Evolutionary conservation across 2,888 invertebrate genomes (phyloP), one percentile per base, ranked within the genome.

Genomic region (Conops quadrifasciatus): DNA sequence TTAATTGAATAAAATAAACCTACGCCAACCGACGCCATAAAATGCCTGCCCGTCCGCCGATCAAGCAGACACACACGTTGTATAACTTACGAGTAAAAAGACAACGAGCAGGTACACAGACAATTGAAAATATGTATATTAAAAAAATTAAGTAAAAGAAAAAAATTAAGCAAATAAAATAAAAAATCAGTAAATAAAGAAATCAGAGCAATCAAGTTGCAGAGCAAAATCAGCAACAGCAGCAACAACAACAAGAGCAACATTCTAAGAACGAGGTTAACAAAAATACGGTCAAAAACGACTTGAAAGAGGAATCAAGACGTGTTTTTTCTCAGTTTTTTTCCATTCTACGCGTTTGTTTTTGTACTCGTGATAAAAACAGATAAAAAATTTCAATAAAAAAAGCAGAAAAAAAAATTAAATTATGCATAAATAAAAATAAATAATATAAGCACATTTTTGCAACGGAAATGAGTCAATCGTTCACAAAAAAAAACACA

Each of bases 201-300:
- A 26, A 63, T 63, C 45, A 11, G 47, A 49, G 26, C 16, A 24
- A 3, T 19, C 19, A 62, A 36, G 36, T 36, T 36, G 36, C 36
- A 36, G 5, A 63, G 43, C 15, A 63, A 28, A 60, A 30, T 16
- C 43, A 36, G 36, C 28, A 1, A 30, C 30, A 15, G 9, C 24
- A 59, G n/a, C 30, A 59, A 9, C 59, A 28, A 59, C 36, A 60
- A 60, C 60, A 60, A 60, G 30, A 43, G 36, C 36, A 36, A 36
- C 36, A 36, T 36, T 36, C 36, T 47, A 63, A 45, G 11, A 63
- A 63, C 45, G 24, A 63, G 19, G 45, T 19, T 36, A 43, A 56
- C 15, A 43, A 21, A 56, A 66, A 66, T 66, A 56, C 66, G 66
- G 66, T 66, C 66, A 66, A 66, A 66, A 66, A 56, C 66, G 51